phyloP scores from a whole-genome alignment of 2,888 invertebrate species.

The Agrochola macilenta region DNA sequence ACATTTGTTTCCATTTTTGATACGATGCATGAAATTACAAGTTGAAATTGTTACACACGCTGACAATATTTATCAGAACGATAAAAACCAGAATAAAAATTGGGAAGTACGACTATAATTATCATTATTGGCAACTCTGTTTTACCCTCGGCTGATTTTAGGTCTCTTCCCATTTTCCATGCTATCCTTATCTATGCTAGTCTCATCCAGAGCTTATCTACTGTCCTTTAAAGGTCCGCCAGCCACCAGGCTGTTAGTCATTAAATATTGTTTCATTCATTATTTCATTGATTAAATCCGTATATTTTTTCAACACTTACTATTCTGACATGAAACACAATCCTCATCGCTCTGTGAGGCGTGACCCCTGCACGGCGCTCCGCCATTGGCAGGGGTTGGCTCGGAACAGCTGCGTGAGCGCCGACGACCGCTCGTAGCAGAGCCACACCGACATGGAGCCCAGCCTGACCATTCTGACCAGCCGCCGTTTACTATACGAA shows the following conservation, averaged over 20 bases:
- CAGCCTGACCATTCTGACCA: conserved; percentile 98
- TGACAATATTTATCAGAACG: neutral
- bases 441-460: conserved; percentile 96
- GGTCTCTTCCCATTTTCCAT: neutral
- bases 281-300: neutral
- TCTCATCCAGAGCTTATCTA: neutral
- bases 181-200: neutral
- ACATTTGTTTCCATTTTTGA: neutral
- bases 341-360: conserved; percentile 94
- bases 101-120: neutral
- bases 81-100: neutral
- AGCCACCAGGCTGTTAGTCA: neutral
- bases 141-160: neutral
- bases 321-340: conserved; percentile 93
- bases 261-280: neutral
- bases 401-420: conserved; percentile 95
- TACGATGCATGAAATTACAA: neutral
- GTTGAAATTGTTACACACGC: neutral
- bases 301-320: conserved; percentile 68
- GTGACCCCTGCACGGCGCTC: conserved; percentile 95
- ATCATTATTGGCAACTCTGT: neutral
- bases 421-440: conserved; percentile 93
- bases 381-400: conserved; percentile 97
- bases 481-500: conserved; percentile 95
- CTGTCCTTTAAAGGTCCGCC: neutral